These are phyloP conservation scores for Yasuhikotakia modesta DNA, from an alignment of 2,797 vertebrate genomes.

Conservation along the genomic window DNA sequence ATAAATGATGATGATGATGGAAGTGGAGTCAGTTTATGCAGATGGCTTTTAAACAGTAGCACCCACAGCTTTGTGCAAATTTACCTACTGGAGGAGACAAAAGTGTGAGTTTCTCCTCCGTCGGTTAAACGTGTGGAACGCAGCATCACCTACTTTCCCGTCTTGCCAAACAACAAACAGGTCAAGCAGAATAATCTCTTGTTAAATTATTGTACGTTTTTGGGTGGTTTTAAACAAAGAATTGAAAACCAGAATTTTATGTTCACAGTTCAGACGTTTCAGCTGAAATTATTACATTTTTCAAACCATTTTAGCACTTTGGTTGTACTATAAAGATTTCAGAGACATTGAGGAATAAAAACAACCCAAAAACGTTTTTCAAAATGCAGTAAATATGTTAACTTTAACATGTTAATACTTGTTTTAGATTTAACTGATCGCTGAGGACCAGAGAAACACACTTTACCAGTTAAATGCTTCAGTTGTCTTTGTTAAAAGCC, in stretches of 20 bases:
- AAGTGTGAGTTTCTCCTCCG: conserved; percentile 48
- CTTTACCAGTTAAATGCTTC: conserved; percentile 34
- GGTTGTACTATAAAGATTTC: background rate
- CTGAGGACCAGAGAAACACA: conserved; percentile 1
- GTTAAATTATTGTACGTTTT: conserved; percentile 2
- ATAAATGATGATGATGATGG: conserved; percentile 42
- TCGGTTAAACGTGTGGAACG: conserved; percentile 29
- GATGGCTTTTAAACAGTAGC: conserved; percentile 63
- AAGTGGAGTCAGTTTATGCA: conserved; percentile 58
- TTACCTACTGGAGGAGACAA: conserved; percentile 53
- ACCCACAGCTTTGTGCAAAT: conserved; percentile 63
- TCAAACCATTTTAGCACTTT: background rate
- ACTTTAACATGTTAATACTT: conserved; percentile 6
- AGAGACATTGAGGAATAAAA: background rate
- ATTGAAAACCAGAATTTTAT: background rate
- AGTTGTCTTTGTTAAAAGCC: conserved; percentile 51
- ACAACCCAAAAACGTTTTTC: background rate
- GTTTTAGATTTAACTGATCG: conserved; percentile 1
- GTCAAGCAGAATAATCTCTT: conserved; percentile 11
- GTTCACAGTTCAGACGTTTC: conserved; percentile 37
- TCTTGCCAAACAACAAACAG: conserved; percentile 30
- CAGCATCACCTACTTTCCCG: conserved; percentile 8
- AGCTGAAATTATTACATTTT: background rate
- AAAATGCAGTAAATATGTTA: background rate
- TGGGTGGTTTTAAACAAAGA: background rate